Evolutionary conservation across 2,797 vertebrate genomes (phyloP).

Genomic region (Bradypodion ventrale): DNA sequence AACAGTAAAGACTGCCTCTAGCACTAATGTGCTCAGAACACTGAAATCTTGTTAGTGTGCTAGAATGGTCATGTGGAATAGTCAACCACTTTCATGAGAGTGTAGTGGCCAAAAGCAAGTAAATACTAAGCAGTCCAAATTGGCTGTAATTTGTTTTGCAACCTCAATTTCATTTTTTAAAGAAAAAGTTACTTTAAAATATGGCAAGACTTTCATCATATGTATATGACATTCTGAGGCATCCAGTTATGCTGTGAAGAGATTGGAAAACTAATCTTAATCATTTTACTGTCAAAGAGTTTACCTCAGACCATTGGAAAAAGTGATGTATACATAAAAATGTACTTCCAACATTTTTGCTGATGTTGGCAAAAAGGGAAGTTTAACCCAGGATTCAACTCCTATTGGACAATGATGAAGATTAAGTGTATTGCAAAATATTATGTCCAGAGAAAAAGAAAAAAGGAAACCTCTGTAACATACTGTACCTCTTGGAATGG

Average conservation of each 20-base stretch:
- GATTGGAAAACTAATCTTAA: constrained; percentile 13
- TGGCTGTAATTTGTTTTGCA: neutral
- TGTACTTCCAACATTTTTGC: neutral
- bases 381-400: neutral
- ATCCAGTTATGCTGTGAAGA: neutral
- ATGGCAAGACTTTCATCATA: neutral
- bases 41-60: neutral
- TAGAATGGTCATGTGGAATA: neutral
- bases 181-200: neutral
- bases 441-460: too few relatives aligned
- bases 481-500: neutral
- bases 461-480: neutral
- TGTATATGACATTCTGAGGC: neutral
- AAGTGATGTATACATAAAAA: neutral
- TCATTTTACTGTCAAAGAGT: neutral
- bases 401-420: neutral
- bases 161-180: neutral
- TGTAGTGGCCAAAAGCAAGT: neutral
- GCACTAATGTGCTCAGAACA: too few relatives aligned
- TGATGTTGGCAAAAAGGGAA: constrained; percentile 8
- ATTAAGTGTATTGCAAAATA: too few relatives aligned
- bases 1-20: too few relatives aligned
- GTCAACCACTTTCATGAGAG: neutral
- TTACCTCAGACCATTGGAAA: neutral
- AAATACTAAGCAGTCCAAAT: neutral